Base-by-base conservation (phyloP, 2,113 vertebrate genomes). In the Catharus minimus region DNA sequence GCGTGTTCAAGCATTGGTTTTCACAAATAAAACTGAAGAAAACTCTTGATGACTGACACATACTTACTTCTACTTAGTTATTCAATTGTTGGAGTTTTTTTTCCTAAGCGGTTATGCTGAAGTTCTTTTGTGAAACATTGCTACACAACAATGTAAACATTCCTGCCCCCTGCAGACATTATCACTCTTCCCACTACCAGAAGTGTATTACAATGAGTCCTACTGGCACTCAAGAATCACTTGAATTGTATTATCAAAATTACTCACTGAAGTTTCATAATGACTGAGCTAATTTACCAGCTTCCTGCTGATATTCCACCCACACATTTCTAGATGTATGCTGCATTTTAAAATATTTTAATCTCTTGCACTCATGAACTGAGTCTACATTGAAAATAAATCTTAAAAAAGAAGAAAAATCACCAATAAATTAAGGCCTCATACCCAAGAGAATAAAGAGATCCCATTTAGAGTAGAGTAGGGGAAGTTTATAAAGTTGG, bases 281-380 rank as follows among this genome's bases (percentile, higher is more conserved):
- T 13, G 21, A 81, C 30, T 46, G 43, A 84, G 23, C 19, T 60
- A 4, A 91, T 47, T 52, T 60, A 36, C 14, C 50, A 75, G 66
- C 41, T 78, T 67, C 58, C 90, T 78, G 66, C 61, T 91, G 74
- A 44, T 77, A 36, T 52, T 58, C 23, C 69, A 85, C 53, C 44
- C 66, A 47, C 38, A 53, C 2, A 4, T 49, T 76, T 73, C 44
- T 13, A 2, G 33, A 33, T 0, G 0, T 41, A n/a, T 15, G 10
- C 2, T 82, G 15, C 49, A 61, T 21, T 68, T 77, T 53, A 43
- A 5, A 68, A 6, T 71, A 69, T 58, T 78, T 89, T 64, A 46
- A 55, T 52, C 13, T 81, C 66, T 64, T 49, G 46, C 13, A 60
- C 24, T 79, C 27, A 46, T 22, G 9, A 83, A 81, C 22, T 6